Conservation (phyloP, 2,797 vertebrate genomes). For the Pelodytes ibericus region DNA sequence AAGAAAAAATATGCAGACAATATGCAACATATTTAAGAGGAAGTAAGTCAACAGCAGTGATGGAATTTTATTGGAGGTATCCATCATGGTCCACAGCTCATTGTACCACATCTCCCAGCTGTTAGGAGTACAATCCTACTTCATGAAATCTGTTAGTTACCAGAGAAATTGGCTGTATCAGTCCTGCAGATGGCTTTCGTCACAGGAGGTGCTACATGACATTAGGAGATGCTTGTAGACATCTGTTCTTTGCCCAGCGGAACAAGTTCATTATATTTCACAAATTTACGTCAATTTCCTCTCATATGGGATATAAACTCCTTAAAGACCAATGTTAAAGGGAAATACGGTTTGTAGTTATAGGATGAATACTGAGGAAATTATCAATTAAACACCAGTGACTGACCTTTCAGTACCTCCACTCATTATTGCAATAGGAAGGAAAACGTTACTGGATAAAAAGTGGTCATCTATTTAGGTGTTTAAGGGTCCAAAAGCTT, state of each 20-base stretch:
- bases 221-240: constrained; percentile 48
- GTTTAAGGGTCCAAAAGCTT: too few species aligned
- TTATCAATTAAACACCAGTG: neutral
- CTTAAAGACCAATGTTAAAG: constrained; percentile 13
- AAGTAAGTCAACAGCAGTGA: neutral
- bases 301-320: constrained; percentile 36
- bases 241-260: constrained; percentile 48
- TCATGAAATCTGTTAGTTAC: constrained; percentile 38
- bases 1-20: too few species aligned
- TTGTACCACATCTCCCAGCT: constrained; percentile 25
- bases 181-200: constrained; percentile 45
- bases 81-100: neutral
- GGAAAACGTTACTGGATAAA: too few species aligned
- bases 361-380: constrained; percentile 4
- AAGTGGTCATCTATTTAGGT: too few species aligned
- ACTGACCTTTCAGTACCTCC: neutral
- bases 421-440: too few species aligned
- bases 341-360: constrained; percentile 27
- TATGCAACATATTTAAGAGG: neutral
- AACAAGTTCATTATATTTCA: constrained; percentile 45
- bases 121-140: constrained; percentile 12
- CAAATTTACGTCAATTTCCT: constrained; percentile 45
- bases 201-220: constrained; percentile 49
- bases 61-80: neutral
- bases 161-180: constrained; percentile 38